Evolutionary conservation across 2,888 invertebrate genomes (phyloP), one percentile per base, ranked within the genome.

Genomic region (Anthophora plumipes): DNA sequence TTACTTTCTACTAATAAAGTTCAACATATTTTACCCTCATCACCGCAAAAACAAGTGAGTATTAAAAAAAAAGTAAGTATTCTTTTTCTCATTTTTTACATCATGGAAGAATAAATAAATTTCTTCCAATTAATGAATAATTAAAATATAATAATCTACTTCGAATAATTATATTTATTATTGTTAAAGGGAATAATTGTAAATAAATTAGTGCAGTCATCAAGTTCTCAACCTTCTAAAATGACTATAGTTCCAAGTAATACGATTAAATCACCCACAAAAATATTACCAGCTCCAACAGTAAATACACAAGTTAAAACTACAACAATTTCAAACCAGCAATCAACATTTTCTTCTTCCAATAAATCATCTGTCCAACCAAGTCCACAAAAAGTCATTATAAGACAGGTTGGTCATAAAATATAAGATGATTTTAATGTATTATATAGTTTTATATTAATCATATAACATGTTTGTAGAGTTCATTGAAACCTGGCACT

Each of bases 191-290:
- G 94, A 63, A 94, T 94, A 81, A 93, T 94, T 79, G 93, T 94
- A 46, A 94, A 94, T 84, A 95, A 95, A 90, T 91, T 94, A 71
- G 92, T 93, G 12, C 92, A 93, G 75, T 92, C 94, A 14, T 89
- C 93, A 20, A 88, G 90, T 17, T 84, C 90, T 60, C 93, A 92
- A 81, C 83, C 92, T 12, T 90, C 93, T 31, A 94, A 93, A 84
- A 90, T 94, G 85, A 91, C 93, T 46, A 89, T 94, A 88, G 94
- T 94, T 82, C 94, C 94, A 43, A 91, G 88, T 69, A 90, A 83
- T 64, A 71, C 90, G 14, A 89, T 96, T 11, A 96, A 97, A 93
- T 95, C 96, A 17, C 96, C 96, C 0, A 94, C 96, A 43, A 96
- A 96, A 93, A 95, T 97, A 85, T 93, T 96, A 80, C 96, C 96